A percentile compares a stretch with the other conserved stretches of the same genome.
These are phyloP conservation scores for Pheucticus melanocephalus DNA, from an alignment of 2,113 vertebrate genomes.

Conservation along the genomic window DNA sequence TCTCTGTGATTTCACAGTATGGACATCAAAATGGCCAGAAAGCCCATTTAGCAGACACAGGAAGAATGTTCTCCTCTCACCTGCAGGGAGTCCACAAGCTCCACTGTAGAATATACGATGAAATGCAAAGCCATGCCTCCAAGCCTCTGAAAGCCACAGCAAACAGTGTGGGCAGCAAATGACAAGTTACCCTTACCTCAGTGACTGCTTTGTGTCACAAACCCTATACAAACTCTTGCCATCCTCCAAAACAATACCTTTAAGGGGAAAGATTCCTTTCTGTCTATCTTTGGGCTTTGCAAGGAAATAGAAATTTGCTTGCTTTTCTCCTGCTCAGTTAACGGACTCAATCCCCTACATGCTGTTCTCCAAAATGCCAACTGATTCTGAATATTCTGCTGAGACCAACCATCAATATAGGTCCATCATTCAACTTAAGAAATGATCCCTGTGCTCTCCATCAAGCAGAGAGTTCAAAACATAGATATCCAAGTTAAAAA, in stretches of 20 bases:
- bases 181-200: not conserved
- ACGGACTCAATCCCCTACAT: fast-evolving
- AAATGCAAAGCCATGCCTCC: not conserved
- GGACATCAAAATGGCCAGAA: not conserved
- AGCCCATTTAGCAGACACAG: not conserved
- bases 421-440: not conserved
- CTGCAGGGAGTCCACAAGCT: not conserved
- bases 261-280: not conserved
- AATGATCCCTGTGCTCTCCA: not conserved
- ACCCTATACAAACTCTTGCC: not conserved
- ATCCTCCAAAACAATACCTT: not conserved
- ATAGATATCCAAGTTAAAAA: not conserved
- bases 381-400: not conserved
- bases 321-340: not conserved
- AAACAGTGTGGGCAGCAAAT: not conserved
- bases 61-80: not conserved
- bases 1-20: not conserved
- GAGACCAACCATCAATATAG: not conserved
- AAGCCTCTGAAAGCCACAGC: not conserved
- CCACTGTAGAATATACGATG: not conserved
- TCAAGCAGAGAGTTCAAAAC: not conserved
- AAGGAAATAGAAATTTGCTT: not conserved
- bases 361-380: not conserved
- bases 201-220: not conserved
- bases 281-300: not conserved